Percentiles rank a stretch among this genome's conserved stretches.
Conservation (phyloP, 1,140 invertebrate genomes). For the Diachasma alloeum region DNA sequence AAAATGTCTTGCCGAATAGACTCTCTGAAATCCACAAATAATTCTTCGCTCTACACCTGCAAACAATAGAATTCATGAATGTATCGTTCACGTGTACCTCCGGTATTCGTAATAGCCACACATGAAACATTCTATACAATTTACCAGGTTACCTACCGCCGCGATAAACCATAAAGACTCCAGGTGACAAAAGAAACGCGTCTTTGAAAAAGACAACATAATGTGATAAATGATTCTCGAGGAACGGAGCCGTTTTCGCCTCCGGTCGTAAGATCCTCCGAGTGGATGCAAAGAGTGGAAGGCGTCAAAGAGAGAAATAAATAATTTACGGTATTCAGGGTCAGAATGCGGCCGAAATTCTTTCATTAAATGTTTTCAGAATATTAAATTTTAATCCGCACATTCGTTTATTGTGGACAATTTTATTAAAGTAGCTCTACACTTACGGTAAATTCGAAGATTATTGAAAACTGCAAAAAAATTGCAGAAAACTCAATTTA, state of each 20-base stretch:
- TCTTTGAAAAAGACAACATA: conserved; percentile 51
- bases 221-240: conserved; percentile 58
- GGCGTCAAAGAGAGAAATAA: conserved; percentile 7
- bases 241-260: neutral
- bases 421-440: too few relatives aligned
- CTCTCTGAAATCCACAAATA: too few relatives aligned
- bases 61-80: neutral
- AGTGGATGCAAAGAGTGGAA: neutral
- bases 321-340: neutral
- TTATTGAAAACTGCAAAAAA: too few relatives aligned
- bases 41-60: too few relatives aligned
- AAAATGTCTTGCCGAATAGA: too few relatives aligned
- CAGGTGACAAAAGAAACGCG: conserved; percentile 50
- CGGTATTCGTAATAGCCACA: neutral
- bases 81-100: neutral
- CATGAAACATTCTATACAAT: conserved; percentile 27
- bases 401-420: too few relatives aligned
- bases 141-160: conserved; percentile 52
- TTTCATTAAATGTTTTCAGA: neutral
- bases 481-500: too few relatives aligned
- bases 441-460: too few relatives aligned
- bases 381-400: too few relatives aligned
- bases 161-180: conserved; percentile 48
- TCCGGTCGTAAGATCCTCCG: neutral
- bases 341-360: neutral